Evolutionary conservation across 2,888 invertebrate genomes (phyloP), one percentile per base, ranked within the genome.

Genomic region (Sceliomorpha sp.): DNA sequence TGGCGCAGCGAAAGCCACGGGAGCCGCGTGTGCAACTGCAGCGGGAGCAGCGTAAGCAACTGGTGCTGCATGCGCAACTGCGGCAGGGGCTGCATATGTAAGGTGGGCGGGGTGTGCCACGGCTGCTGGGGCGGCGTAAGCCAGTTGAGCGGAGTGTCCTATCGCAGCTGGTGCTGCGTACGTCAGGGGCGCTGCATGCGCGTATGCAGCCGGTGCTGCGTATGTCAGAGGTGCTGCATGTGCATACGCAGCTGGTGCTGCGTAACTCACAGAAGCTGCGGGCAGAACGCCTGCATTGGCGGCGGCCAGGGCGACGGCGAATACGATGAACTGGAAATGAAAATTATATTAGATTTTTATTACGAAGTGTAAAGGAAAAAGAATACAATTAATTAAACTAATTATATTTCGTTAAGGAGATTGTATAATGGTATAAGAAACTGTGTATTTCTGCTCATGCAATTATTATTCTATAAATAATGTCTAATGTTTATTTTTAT

Each of bases 31-130:
- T 8, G 70, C 55, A 60, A 66, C 73, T 27, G 68, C 78, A 5
- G 72, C 36, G 14, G 76, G 69, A 14, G 76, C 93, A 77, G 93
- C 92, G 10, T 47, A 32, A 79, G 93, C 93, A 81, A 92, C 92
- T 20, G 93, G 93, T 66, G 93, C 93, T 5, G 92, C 91, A 10
- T 45, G 39, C 84, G 53, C 37, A 5, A 59, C 1, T 4, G 37
- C 40, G 17, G 34, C 20, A 1, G 36, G 13, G 1, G 39, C 26
- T 3, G 24, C 1, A 7, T 24, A 24, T 3, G 24, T 7, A 24
- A 24, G 24, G 24, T 24, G 24, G 4, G 24, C 24, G 7, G 24
- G 24, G 7, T 7, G 24, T 5, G 24, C n/a, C n/a, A n/a, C 24
- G 7, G 3, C 3, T 24, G 24, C 24, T 24, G 24, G 24, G 24